A percentile compares a stretch with the other conserved stretches of the same genome.
Conservation (phyloP, 2,797 vertebrate genomes). For the Poeciliopsis presidionis region DNA sequence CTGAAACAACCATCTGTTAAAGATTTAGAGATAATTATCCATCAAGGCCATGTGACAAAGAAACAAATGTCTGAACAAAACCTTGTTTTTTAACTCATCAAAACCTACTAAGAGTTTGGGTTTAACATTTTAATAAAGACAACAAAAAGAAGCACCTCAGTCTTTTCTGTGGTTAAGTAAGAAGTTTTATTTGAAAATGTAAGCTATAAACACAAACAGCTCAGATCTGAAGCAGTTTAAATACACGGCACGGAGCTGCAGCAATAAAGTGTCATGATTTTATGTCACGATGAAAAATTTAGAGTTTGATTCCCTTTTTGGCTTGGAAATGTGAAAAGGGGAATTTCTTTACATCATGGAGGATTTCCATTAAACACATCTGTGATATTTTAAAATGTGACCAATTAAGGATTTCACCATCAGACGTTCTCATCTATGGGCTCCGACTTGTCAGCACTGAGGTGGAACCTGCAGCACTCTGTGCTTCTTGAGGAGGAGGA, state of each 20-base stretch:
- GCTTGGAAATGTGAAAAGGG: slow-evolving; percentile 10
- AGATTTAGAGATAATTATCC: neutral
- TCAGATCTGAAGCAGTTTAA: slow-evolving; percentile 60
- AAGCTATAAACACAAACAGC: slow-evolving; percentile 54
- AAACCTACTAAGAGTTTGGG: neutral
- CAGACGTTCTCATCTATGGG: slow-evolving; percentile 9
- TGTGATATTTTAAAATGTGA: slow-evolving; percentile 23
- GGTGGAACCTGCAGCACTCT: slow-evolving; percentile 47
- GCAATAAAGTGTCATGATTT: slow-evolving; percentile 38
- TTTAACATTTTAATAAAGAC: neutral
- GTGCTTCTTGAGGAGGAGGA: slow-evolving; percentile 46
- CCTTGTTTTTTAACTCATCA: neutral
- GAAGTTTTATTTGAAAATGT: slow-evolving; percentile 58
- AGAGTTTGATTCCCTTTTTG: neutral
- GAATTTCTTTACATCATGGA: neutral
- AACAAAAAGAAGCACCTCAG: neutral
- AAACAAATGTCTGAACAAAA: neutral
- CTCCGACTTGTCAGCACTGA: slow-evolving; percentile 1
- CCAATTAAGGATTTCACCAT: slow-evolving; percentile 25
- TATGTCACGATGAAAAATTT: neutral
- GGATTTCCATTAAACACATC: neutral
- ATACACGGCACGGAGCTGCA: slow-evolving; percentile 54
- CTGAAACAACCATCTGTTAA: neutral
- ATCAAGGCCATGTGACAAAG: neutral
- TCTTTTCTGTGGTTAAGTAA: slow-evolving; percentile 15